phyloP scores from a whole-genome alignment of 1,140 invertebrate species.

The Leptinotarsa texana region DNA sequence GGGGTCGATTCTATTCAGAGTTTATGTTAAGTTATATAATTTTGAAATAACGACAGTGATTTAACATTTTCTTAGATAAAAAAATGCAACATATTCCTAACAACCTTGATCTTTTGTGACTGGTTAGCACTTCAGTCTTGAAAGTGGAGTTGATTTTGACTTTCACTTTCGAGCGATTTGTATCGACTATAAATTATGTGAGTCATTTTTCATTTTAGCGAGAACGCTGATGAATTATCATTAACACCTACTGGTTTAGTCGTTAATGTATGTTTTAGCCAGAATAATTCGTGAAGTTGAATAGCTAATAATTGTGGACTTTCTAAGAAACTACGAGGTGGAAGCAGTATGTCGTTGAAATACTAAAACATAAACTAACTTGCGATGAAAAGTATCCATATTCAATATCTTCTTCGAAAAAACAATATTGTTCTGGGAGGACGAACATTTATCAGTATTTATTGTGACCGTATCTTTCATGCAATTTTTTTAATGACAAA shows the following conservation, averaged over 20 bases:
- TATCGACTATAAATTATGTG: neutral
- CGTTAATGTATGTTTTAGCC: too few species aligned
- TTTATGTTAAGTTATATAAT: neutral
- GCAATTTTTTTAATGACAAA: too few species aligned
- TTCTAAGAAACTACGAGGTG: too few species aligned
- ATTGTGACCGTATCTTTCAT: too few species aligned
- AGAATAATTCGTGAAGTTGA: too few species aligned
- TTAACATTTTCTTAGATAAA: neutral
- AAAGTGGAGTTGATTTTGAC: neutral
- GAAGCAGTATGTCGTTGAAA: too few species aligned
- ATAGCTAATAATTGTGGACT: too few species aligned
- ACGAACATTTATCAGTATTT: too few species aligned
- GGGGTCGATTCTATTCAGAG: neutral
- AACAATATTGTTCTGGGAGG: too few species aligned
- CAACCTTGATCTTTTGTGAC: neutral
- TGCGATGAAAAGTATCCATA: too few species aligned
- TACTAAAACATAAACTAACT: too few species aligned
- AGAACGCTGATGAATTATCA: neutral
- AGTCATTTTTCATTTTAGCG: neutral
- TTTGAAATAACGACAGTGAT: neutral
- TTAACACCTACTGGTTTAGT: neutral
- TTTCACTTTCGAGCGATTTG: neutral
- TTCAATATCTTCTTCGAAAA: too few species aligned
- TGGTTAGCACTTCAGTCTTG: slow-evolving; percentile 5
- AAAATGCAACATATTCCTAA: neutral